Evolutionary conservation across 2,113 vertebrate genomes (phyloP).

Genomic region (Calonectris borealis): DNA sequence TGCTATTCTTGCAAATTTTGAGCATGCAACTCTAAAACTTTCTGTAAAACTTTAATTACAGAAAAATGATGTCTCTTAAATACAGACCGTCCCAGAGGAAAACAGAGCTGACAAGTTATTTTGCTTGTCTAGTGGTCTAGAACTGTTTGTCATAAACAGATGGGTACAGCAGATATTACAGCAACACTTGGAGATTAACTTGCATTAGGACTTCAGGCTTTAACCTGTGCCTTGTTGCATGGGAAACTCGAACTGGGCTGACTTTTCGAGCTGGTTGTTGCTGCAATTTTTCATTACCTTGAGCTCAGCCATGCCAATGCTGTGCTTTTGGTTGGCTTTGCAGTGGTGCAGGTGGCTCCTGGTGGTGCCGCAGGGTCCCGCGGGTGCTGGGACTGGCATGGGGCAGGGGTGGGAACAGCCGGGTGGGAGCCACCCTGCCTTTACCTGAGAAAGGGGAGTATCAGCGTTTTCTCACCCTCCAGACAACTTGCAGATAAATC

Average conservation of each 20-base stretch:
- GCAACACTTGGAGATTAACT: not conserved
- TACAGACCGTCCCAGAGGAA: not conserved
- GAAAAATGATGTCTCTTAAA: not conserved
- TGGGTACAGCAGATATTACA: not conserved
- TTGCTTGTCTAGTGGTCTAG: not conserved
- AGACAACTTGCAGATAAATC: not conserved
- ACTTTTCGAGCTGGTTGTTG: not conserved
- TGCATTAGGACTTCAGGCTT: not conserved
- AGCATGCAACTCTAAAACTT: not conserved
- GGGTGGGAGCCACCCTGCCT: not conserved
- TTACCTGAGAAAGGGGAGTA: not conserved
- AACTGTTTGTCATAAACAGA: not conserved
- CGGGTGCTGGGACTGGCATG: not conserved
- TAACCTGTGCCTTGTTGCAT: not conserved
- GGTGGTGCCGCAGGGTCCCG: fast-evolving
- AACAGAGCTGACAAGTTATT: not conserved
- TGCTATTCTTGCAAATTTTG: not conserved
- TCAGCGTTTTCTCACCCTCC: not conserved
- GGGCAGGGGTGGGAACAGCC: not conserved
- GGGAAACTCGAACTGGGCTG: not conserved
- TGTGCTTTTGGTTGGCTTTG: not conserved
- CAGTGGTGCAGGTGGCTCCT: not conserved
- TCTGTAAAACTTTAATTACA: not conserved
- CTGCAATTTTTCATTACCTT: not conserved
- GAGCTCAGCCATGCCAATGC: not conserved